These are phyloP conservation scores for Gadopsis bispinosus DNA, from an alignment of 2,797 vertebrate genomes.

Conservation along the genomic window DNA sequence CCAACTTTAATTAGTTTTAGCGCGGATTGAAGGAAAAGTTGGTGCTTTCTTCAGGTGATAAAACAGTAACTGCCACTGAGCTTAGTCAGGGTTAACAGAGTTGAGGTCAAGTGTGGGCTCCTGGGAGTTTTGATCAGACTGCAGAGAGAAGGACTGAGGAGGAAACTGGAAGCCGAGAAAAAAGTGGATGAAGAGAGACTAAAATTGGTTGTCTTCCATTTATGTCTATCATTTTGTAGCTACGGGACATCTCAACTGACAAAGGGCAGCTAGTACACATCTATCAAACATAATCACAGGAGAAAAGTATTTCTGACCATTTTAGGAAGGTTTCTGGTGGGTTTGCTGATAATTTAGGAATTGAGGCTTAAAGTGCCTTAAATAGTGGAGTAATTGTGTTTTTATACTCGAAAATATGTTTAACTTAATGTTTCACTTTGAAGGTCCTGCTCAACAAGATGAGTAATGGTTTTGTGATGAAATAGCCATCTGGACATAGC, in stretches of 20 bases:
- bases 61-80: constrained; percentile 75
- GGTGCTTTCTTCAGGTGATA: constrained; percentile 77
- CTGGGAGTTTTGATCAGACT: constrained; percentile 58
- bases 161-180: constrained; percentile 19
- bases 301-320: not conserved
- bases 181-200: constrained; percentile 10
- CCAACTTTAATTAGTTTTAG: constrained; percentile 83
- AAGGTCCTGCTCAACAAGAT: constrained; percentile 66
- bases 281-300: not conserved
- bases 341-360: not conserved
- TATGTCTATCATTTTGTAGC: constrained; percentile 9
- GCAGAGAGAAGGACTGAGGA: constrained; percentile 35
- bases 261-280: not conserved
- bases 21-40: constrained; percentile 72
- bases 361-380: not conserved
- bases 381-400: constrained; percentile 7
- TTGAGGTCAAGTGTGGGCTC: constrained; percentile 70
- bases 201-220: constrained; percentile 22
- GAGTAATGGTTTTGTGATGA: constrained; percentile 70
- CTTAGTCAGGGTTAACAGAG: constrained; percentile 73
- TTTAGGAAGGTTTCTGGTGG: not conserved
- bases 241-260: not conserved
- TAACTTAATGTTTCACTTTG: constrained; percentile 52
- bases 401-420: constrained; percentile 13
- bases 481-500: constrained; percentile 76